These are phyloP conservation scores for Cheumatopsyche charites DNA, from an alignment of 1,140 invertebrate genomes.

Conservation along the genomic window DNA sequence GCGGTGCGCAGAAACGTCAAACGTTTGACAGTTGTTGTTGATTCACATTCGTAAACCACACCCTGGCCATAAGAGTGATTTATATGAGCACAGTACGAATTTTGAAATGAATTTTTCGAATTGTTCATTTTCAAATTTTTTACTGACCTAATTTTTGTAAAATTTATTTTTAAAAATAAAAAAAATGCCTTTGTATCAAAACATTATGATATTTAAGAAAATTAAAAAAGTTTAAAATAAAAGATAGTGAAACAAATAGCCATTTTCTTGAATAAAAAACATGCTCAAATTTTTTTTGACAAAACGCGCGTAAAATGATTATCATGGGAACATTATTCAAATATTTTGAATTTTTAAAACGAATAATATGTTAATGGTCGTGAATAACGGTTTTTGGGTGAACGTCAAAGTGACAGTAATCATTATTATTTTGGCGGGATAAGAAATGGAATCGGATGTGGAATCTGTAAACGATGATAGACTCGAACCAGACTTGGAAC, in stretches of 20 bases:
- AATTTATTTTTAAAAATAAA: background rate
- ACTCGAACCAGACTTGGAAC: conserved; percentile 56
- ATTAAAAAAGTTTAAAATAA: too few species aligned
- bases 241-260: too few species aligned
- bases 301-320: too few species aligned
- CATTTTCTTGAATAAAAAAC: background rate
- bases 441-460: conserved; percentile 51
- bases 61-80: conserved; percentile 8
- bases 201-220: too few species aligned
- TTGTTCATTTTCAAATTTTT: too few species aligned
- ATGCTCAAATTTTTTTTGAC: too few species aligned
- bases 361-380: background rate
- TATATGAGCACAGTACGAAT: too few species aligned
- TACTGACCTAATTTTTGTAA: too few species aligned
- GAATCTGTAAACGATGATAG: conserved; percentile 50
- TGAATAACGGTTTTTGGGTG: background rate
- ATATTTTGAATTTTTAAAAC: background rate
- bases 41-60: background rate
- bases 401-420: background rate
- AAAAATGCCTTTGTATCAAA: too few species aligned
- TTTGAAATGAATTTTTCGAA: too few species aligned
- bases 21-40: background rate
- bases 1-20: conserved; percentile 11
- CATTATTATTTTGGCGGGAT: background rate
- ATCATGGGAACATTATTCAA: too few species aligned